A percentile compares a stretch with the other conserved stretches of the same genome.
These are phyloP conservation scores for Drosophila rufa DNA, from an alignment of 1,140 invertebrate species.

Conservation along the genomic window DNA sequence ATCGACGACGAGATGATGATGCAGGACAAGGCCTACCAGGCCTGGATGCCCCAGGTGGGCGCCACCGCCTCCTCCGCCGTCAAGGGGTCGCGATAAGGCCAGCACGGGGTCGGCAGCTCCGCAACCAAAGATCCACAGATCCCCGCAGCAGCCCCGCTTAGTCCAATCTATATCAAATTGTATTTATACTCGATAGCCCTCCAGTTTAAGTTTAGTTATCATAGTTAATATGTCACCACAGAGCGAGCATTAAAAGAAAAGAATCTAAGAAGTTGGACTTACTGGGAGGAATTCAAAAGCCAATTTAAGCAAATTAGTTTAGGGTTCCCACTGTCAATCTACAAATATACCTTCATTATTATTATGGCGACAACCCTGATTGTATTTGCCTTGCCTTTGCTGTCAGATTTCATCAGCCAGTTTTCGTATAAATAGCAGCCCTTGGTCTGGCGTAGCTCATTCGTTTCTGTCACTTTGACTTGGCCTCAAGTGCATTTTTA, in stretches of 20 bases:
- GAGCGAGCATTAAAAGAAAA: slow-evolving; percentile 48
- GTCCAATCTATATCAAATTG: slow-evolving; percentile 68
- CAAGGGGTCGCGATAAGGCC: slow-evolving; percentile 59
- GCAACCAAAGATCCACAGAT: slow-evolving; percentile 68
- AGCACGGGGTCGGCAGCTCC: slow-evolving; percentile 7
- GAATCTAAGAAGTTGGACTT: neutral
- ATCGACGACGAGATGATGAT: slow-evolving; percentile 87
- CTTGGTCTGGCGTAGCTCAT: too few relatives aligned
- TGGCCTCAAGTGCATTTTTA: too few relatives aligned
- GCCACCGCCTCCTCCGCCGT: slow-evolving; percentile 15
- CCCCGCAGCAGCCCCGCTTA: slow-evolving; percentile 35
- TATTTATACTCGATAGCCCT: slow-evolving; percentile 72
- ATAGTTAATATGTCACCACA: slow-evolving; percentile 68
- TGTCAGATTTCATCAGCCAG: too few relatives aligned
- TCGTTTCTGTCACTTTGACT: too few relatives aligned
- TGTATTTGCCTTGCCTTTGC: too few relatives aligned
- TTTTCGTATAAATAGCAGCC: too few relatives aligned
- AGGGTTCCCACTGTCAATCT: too few relatives aligned
- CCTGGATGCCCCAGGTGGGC: slow-evolving; percentile 82
- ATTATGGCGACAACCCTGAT: too few relatives aligned
- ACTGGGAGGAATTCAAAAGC: neutral
- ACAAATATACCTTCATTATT: too few relatives aligned
- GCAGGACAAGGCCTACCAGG: slow-evolving; percentile 87
- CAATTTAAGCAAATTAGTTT: too few relatives aligned
- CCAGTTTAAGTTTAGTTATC: slow-evolving; percentile 66